These are phyloP conservation scores for Cottoperca gobio DNA, from an alignment of 2,797 vertebrate species.

Conservation along the genomic window DNA sequence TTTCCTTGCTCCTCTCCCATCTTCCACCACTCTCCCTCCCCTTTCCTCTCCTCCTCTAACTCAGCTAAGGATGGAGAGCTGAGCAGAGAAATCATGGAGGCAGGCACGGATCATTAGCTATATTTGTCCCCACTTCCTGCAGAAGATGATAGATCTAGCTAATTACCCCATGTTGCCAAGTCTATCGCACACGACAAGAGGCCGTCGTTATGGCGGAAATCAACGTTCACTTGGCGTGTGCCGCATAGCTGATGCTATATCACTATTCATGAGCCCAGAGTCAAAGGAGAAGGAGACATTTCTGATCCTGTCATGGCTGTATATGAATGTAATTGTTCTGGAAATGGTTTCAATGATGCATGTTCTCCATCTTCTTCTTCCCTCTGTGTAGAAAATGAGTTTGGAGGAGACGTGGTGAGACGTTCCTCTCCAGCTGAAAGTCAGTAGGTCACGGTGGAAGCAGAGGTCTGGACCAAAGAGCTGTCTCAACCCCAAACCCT, in stretches of 20 bases:
- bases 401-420: slow-evolving; percentile 88
- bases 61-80: slow-evolving; percentile 71
- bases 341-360: slow-evolving; percentile 73
- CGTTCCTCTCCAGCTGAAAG: slow-evolving; percentile 76
- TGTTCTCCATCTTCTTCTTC: slow-evolving; percentile 62
- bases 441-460: slow-evolving; percentile 78
- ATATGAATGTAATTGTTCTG: slow-evolving; percentile 71
- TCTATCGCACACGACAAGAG: slow-evolving; percentile 77
- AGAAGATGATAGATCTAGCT: slow-evolving; percentile 85
- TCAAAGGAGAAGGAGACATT: slow-evolving; percentile 64
- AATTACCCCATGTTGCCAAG: slow-evolving; percentile 84
- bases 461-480: slow-evolving; percentile 86
- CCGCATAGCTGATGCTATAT: slow-evolving; percentile 75
- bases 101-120: slow-evolving; percentile 85
- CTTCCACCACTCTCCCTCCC: slow-evolving; percentile 30
- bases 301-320: slow-evolving; percentile 58
- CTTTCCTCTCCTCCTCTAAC: slow-evolving; percentile 52
- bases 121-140: slow-evolving; percentile 85
- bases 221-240: slow-evolving; percentile 53
- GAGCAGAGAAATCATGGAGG: slow-evolving; percentile 82
- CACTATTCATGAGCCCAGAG: slow-evolving; percentile 76
- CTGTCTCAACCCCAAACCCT: slow-evolving; percentile 81
- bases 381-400: slow-evolving; percentile 89
- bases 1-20: slow-evolving; percentile 13
- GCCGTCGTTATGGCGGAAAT: slow-evolving; percentile 76